Evolutionary conservation across 1,140 invertebrate genomes (phyloP).

Genomic region (Harlomillsia oculata): DNA sequence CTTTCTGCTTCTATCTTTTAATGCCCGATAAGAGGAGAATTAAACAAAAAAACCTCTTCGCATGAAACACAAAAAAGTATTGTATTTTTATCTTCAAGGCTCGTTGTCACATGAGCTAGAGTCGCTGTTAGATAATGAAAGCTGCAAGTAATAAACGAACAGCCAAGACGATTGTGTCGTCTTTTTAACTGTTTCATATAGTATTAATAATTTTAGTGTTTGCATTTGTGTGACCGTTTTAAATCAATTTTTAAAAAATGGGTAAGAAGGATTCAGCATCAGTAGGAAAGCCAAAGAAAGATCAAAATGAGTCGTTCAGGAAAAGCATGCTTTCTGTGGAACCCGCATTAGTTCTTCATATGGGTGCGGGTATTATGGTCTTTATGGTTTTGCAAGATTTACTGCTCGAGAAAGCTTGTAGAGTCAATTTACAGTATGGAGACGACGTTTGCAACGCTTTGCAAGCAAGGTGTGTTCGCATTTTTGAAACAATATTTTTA

Average conservation of each 20-base stretch:
- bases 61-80: too few species aligned
- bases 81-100: too few species aligned
- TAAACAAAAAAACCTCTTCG: too few species aligned
- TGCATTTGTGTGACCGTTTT: too few species aligned
- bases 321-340: constrained; percentile 7
- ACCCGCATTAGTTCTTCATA: constrained; percentile 21
- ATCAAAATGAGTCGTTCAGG: neutral
- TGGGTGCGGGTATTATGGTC: constrained; percentile 21
- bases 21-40: too few species aligned
- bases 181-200: too few species aligned
- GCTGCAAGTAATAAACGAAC: too few species aligned
- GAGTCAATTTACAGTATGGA: constrained; percentile 60
- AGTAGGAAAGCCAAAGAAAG: neutral
- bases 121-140: too few species aligned
- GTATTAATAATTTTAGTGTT: too few species aligned
- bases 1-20: too few species aligned
- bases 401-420: constrained; percentile 72
- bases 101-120: too few species aligned
- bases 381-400: constrained; percentile 44
- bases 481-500: neutral
- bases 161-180: too few species aligned
- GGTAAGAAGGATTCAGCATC: neutral
- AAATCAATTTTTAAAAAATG: neutral
- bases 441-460: constrained; percentile 62
- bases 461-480: constrained; percentile 20